Percentiles rank a stretch among this genome's conserved stretches.
These are phyloP conservation scores for Drosophila navojoa DNA, from an alignment of 1,140 invertebrate species.

Conservation along the genomic window DNA sequence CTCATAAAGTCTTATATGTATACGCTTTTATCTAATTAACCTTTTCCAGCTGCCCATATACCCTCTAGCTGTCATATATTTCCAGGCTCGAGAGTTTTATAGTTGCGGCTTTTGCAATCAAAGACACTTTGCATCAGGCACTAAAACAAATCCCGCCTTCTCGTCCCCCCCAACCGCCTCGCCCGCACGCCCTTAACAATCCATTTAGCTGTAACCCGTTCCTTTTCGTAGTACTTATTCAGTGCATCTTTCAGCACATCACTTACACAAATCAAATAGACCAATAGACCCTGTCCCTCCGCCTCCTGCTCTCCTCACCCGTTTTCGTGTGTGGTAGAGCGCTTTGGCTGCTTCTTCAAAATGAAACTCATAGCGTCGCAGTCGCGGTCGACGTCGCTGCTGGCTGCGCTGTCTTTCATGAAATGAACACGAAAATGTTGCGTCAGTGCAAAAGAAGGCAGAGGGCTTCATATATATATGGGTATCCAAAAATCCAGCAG, in stretches of 20 bases:
- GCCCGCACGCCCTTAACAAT: not conserved
- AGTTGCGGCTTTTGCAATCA: constrained; percentile 73
- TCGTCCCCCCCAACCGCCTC: not conserved
- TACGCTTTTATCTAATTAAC: not conserved
- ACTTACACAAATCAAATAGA: constrained; percentile 76
- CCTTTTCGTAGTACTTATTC: constrained; percentile 14
- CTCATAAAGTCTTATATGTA: no score
- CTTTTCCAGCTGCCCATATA: not conserved
- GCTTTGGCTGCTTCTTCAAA: constrained; percentile 74
- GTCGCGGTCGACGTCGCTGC: constrained; percentile 13
- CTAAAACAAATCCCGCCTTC: constrained; percentile 32
- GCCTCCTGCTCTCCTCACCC: not conserved
- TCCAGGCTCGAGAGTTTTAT: constrained; percentile 10
- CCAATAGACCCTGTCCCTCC: constrained; percentile 57
- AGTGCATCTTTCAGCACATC: constrained; percentile 49
- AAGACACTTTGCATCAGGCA: constrained; percentile 53
- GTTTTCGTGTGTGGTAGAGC: constrained; percentile 50
- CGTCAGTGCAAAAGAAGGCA: constrained; percentile 46
- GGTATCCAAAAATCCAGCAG: constrained; percentile 17
- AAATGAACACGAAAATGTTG: constrained; percentile 76
- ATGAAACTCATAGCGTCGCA: constrained; percentile 75
- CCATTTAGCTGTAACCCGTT: constrained; percentile 1
- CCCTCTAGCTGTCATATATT: not conserved
- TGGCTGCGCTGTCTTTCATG: constrained; percentile 52
- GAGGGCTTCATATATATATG: not conserved